Base-by-base conservation (phyloP, 1,140 invertebrate species). In the Trichonephila clavata region DNA sequence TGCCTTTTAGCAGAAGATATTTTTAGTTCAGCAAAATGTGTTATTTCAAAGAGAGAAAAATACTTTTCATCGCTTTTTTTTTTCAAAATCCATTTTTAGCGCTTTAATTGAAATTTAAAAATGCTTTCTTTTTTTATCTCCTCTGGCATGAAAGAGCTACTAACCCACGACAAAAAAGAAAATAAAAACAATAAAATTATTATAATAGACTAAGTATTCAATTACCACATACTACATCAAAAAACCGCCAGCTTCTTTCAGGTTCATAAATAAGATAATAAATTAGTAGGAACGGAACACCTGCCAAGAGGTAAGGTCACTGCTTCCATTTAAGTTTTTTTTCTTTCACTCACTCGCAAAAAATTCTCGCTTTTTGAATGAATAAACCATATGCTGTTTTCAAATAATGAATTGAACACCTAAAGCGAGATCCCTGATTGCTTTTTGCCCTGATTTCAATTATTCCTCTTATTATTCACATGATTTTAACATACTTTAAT, bases 251-350 rank as follows among this genome's bases (percentile, higher is more conserved):
- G 21, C 61, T 4, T 39, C 13, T 77, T 77, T 32, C 18, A 77
- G 5, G 71, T 77, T 77, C 71, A 77, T 77, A 77, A 77, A 77
- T 39, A 77, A 77, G 6, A 77, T 18, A 24, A 71, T 27, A 77
- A 77, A 39, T 77, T 77, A 77, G 71, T 77, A 77, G 27, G 27
- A 77, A 27, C 7, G 71, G 71, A 77, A 77, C 71, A 77, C 71
- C 71, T 77, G 32, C 71, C 27, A 77, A 77, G 71, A 77, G 27
- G 4, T 77, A 77, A 77, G 71, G 71, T 77, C 71, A 77, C 32
- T 77, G 71, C 24, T 77, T 77, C 71, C 71, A 77, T 77, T 77
- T 39, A 18, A 16, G 71, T 32, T 77, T 32, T 27, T 77, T 77
- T 16, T 24, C 7, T 13, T 32, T 32, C 27, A 77, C 32, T 39